phyloP scores from a whole-genome alignment of 2,888 invertebrate species.

The Pristionchus fissidentatus region DNA sequence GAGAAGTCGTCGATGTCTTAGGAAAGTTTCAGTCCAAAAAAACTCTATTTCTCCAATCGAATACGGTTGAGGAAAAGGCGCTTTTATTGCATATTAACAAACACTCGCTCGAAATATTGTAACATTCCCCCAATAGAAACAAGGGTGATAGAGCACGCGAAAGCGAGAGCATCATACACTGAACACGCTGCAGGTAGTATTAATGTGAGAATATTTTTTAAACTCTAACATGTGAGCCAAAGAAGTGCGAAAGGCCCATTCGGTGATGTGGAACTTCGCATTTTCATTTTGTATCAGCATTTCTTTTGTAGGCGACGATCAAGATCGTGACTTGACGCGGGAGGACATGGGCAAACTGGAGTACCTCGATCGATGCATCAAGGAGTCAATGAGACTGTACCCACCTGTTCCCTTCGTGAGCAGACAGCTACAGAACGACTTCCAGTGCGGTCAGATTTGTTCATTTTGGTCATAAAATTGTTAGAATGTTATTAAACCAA shows the following conservation, averaged over 20 bases:
- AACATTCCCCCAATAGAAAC: too few species aligned
- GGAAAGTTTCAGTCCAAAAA: background rate
- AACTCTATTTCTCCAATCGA: background rate
- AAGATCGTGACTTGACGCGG: background rate
- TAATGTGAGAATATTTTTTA: too few species aligned
- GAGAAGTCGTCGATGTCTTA: background rate
- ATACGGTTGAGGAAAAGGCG: background rate
- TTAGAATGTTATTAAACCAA: background rate
- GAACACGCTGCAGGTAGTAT: too few species aligned
- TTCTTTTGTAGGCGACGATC: background rate
- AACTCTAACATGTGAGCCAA: too few species aligned
- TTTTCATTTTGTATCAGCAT: background rate
- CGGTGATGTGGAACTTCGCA: too few species aligned
- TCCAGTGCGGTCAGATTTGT: background rate
- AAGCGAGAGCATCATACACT: too few species aligned
- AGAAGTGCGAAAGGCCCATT: too few species aligned
- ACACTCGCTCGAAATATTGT: background rate
- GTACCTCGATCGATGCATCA: conserved; percentile 33
- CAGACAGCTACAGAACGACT: conserved; percentile 24
- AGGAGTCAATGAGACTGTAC: conserved; percentile 35
- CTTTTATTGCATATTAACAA: background rate
- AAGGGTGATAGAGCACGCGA: too few species aligned
- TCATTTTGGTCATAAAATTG: background rate
- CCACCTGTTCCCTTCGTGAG: conserved; percentile 40
- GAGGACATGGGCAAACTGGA: conserved; percentile 14